These are phyloP conservation scores for Dolichomitus sp. DNA, from an alignment of 2,888 invertebrate species.

Conservation along the genomic window DNA sequence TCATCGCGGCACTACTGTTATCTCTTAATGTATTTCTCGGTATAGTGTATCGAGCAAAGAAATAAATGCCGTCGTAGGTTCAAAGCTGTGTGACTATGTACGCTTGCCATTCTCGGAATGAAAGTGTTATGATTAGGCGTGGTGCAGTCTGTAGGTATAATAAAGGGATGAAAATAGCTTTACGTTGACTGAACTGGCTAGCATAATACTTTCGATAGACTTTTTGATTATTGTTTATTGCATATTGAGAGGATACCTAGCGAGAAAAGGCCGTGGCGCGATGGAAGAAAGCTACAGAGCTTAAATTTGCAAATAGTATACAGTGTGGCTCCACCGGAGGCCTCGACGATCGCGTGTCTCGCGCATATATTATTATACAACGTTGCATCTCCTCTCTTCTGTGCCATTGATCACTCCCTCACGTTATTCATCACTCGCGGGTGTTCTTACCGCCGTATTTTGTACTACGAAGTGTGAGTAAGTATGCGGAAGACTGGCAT, in stretches of 20 bases:
- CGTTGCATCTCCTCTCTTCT: constrained; percentile 43
- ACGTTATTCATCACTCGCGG: constrained; percentile 21
- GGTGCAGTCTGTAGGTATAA: neutral
- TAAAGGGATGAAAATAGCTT: neutral
- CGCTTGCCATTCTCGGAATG: neutral
- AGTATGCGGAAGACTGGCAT: constrained; percentile 1
- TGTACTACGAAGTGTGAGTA: neutral
- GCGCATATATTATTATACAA: constrained; percentile 50
- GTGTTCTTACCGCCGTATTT: neutral
- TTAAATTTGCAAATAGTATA: constrained; percentile 29
- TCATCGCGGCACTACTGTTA: constrained; percentile 9
- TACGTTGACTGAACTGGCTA: neutral
- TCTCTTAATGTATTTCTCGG: constrained; percentile 32
- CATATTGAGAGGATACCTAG: constrained; percentile 14
- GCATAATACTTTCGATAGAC: neutral
- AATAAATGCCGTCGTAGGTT: neutral
- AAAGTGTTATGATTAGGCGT: constrained; percentile 13
- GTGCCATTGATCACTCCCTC: constrained; percentile 45
- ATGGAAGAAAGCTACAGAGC: constrained; percentile 21
- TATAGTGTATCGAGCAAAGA: neutral
- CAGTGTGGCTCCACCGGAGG: neutral
- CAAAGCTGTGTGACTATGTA: neutral
- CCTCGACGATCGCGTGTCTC: constrained; percentile 55
- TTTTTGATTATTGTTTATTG: constrained; percentile 35
- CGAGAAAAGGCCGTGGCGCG: constrained; percentile 46